Percentiles rank a stretch among this genome's conserved stretches.
These are phyloP conservation scores for Tokudaia tokunoshimensis DNA, from an alignment of 2,797 vertebrate species.

Conservation along the genomic window DNA sequence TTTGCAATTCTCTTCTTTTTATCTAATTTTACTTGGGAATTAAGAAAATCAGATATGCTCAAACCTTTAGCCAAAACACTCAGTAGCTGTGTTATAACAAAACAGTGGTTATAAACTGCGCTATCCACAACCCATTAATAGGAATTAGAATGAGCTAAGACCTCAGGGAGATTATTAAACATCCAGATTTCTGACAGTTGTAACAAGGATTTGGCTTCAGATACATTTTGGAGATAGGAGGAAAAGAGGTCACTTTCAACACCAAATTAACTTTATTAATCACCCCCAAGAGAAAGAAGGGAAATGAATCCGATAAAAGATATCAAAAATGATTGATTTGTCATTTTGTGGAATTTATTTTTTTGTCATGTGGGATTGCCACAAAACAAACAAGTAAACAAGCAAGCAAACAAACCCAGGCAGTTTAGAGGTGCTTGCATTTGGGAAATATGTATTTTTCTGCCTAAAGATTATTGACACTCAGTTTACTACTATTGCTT, in stretches of 20 bases:
- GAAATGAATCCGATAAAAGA: slow-evolving; percentile 25
- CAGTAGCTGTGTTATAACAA: slow-evolving; percentile 69
- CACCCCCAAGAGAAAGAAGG: neutral
- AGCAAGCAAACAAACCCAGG: slow-evolving; percentile 1
- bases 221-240: slow-evolving; percentile 42
- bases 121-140: slow-evolving; percentile 69
- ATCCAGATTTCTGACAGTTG: slow-evolving; percentile 65
- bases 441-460: neutral
- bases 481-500: neutral
- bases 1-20: slow-evolving; percentile 79
- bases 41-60: slow-evolving; percentile 80
- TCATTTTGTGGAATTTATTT: slow-evolving; percentile 11
- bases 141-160: slow-evolving; percentile 70
- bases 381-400: neutral
- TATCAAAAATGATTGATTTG: slow-evolving; percentile 37
- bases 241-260: slow-evolving; percentile 24
- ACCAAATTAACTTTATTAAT: slow-evolving; percentile 60
- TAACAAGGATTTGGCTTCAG: slow-evolving; percentile 48
- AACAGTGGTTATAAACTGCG: slow-evolving; percentile 70
- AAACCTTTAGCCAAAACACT: slow-evolving; percentile 76
- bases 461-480: neutral
- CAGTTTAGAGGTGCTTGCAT: neutral
- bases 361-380: neutral
- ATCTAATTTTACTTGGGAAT: slow-evolving; percentile 75
- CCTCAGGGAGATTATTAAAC: slow-evolving; percentile 66